Evolutionary conservation across 2,797 vertebrate species (phyloP).

Genomic region (Petrocephalus schoutedeni): DNA sequence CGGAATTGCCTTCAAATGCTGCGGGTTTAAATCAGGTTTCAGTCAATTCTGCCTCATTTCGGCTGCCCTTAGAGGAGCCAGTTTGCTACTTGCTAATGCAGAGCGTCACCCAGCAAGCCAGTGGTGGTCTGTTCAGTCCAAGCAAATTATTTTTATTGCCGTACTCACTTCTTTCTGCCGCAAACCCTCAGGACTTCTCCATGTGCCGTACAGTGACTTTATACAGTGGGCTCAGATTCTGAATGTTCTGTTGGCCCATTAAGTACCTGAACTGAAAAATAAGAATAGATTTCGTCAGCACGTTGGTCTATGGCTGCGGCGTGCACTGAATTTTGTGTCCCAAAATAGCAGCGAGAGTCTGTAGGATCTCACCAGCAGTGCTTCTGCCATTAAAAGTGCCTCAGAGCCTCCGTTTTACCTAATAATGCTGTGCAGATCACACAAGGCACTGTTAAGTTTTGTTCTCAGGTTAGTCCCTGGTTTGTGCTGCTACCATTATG

Average conservation of each 20-base stretch:
- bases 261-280: neutral
- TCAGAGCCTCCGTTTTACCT: neutral
- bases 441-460: neutral
- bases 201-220: neutral
- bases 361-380: neutral
- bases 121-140: neutral
- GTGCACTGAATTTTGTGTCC: neutral
- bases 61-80: neutral
- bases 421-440: neutral
- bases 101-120: neutral
- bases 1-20: neutral
- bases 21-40: neutral
- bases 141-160: neutral
- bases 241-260: neutral
- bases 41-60: neutral
- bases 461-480: neutral
- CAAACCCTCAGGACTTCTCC: neutral
- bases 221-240: neutral
- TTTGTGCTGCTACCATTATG: neutral
- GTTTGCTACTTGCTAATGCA: neutral
- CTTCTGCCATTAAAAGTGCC: neutral
- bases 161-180: neutral
- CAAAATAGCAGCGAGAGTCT: neutral
- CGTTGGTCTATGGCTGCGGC: constrained; percentile 18
- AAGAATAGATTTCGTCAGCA: constrained; percentile 15